Evolutionary conservation across 1,140 invertebrate species (phyloP).

Genomic region (Steinernema khuongi): DNA sequence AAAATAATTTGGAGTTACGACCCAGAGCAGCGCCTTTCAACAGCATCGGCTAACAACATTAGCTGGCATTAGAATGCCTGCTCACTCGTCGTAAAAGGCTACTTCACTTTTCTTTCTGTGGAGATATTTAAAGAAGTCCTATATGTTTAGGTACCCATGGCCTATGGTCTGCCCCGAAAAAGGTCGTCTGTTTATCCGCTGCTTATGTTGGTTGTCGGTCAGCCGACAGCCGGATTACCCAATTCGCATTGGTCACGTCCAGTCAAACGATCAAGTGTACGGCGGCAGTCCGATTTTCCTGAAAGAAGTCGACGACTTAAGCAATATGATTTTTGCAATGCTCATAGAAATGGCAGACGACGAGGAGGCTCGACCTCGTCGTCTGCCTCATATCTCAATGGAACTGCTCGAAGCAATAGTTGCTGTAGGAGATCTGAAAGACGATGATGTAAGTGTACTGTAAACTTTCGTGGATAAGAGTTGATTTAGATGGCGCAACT

Average conservation of each 20-base stretch:
- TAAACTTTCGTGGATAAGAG: neutral
- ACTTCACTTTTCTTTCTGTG: too few species aligned
- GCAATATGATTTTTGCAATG: conserved; percentile 67
- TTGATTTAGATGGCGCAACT: neutral
- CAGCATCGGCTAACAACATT: too few species aligned
- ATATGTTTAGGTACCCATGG: conserved; percentile 60
- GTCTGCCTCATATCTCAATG: neutral
- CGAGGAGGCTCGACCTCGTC: neutral
- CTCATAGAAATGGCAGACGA: neutral
- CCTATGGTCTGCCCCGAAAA: conserved; percentile 64
- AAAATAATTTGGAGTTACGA: too few species aligned
- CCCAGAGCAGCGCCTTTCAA: too few species aligned
- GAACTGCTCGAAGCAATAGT: neutral
- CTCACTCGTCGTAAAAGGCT: too few species aligned
- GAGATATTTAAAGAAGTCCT: neutral
- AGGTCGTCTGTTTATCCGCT: conserved; percentile 67
- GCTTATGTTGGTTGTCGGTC: conserved; percentile 71
- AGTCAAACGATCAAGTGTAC: conserved; percentile 88
- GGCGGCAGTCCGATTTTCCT: conserved; percentile 80
- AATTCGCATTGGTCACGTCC: conserved; percentile 78
- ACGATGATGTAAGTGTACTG: neutral
- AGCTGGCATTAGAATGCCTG: too few species aligned
- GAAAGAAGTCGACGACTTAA: conserved; percentile 73
- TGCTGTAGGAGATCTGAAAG: neutral
- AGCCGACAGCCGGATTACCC: conserved; percentile 72